Conservation (phyloP, 2,113 vertebrate species). For the Antennarius striatus region DNA sequence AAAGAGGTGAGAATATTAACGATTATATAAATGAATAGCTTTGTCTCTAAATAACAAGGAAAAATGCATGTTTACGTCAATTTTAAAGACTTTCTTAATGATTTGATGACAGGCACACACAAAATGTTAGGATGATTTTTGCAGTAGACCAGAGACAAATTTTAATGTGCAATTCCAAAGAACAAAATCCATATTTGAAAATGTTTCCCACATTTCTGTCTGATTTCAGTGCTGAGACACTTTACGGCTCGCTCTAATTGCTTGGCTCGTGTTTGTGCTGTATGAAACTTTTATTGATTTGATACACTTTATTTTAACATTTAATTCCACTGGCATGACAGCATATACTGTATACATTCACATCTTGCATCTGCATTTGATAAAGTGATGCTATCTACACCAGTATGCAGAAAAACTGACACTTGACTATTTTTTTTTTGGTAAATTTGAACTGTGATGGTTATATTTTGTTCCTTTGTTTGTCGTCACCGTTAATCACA, state of each 20-base stretch:
- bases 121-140: neutral
- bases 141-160: conserved; percentile 9
- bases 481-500: conserved; percentile 70
- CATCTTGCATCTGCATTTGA: conserved; percentile 56
- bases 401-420: conserved; percentile 67
- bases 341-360: conserved; percentile 66
- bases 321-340: conserved; percentile 74
- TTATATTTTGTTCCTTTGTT: conserved; percentile 56
- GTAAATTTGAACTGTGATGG: conserved; percentile 74
- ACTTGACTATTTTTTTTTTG: conserved; percentile 71
- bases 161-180: conserved; percentile 69
- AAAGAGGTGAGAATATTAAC: conserved; percentile 3
- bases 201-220: conserved; percentile 6
- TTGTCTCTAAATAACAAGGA: neutral
- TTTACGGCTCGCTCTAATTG: conserved; percentile 54
- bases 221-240: conserved; percentile 54
- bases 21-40: neutral
- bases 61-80: neutral
- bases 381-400: conserved; percentile 28
- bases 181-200: conserved; percentile 33
- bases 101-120: neutral
- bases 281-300: conserved; percentile 44
- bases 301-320: conserved; percentile 61
- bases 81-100: too few relatives aligned
- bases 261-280: conserved; percentile 49